phyloP scores from a whole-genome alignment of 2,113 vertebrate species.

The Malurus alboscapulatus region DNA sequence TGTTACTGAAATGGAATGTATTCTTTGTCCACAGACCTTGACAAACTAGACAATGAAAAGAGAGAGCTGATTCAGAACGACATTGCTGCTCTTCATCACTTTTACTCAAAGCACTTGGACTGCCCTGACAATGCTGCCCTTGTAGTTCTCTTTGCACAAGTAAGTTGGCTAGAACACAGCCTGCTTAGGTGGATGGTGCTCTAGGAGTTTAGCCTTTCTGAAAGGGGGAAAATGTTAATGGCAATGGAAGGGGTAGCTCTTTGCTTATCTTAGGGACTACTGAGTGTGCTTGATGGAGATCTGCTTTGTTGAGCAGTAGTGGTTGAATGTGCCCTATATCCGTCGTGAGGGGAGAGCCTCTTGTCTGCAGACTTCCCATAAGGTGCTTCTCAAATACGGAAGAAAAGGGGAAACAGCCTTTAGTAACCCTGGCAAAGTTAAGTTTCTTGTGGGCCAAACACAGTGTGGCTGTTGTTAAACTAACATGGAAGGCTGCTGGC shows the following conservation, averaged over 20 bases:
- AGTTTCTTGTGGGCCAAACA: background rate
- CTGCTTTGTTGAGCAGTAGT: background rate
- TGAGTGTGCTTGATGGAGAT: background rate
- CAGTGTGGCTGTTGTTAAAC: background rate
- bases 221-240: background rate
- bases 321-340: background rate
- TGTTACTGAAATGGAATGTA: background rate
- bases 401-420: background rate
- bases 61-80: constrained; percentile 85
- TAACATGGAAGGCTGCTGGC: background rate
- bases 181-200: background rate
- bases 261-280: background rate
- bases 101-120: constrained; percentile 92
- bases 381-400: background rate
- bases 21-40: constrained; percentile 79
- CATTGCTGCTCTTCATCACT: constrained; percentile 87
- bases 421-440: background rate
- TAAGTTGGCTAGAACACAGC: constrained; percentile 48
- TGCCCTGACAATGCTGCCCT: constrained; percentile 82
- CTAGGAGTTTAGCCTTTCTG: background rate
- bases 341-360: background rate
- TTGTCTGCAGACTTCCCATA: background rate
- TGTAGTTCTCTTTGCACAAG: constrained; percentile 90
- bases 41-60: constrained; percentile 91
- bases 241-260: background rate